These are phyloP conservation scores for Cnemophilus loriae DNA, from an alignment of 2,113 vertebrate genomes.

Conservation along the genomic window DNA sequence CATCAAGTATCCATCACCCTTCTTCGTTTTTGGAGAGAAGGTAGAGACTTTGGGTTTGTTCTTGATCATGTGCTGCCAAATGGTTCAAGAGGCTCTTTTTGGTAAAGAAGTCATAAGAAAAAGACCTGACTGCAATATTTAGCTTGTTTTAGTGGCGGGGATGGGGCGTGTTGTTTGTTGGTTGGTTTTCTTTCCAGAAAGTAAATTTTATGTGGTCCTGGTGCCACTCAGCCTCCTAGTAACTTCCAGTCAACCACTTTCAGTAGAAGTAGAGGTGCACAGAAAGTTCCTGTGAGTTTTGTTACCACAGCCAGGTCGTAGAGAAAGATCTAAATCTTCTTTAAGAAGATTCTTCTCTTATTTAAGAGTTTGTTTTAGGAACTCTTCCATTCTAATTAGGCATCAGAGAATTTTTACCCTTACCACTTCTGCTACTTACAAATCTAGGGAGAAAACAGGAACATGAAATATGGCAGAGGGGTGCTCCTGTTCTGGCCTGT, in stretches of 20 bases:
- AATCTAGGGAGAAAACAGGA: background rate
- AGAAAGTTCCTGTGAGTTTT: background rate
- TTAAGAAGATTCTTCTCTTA: no score
- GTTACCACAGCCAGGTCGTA: background rate
- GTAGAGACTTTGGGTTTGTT: conserved; percentile 58
- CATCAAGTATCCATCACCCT: conserved; percentile 87
- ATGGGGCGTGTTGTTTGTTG: background rate
- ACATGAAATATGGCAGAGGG: background rate
- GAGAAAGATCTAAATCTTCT: background rate
- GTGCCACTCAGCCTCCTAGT: background rate
- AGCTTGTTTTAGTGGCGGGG: background rate
- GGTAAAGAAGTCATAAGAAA: background rate
- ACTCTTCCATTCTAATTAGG: background rate
- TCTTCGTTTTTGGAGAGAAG: conserved; percentile 97
- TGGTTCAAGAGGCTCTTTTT: background rate
- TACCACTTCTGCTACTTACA: background rate
- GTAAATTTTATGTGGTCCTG: background rate
- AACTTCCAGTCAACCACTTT: background rate
- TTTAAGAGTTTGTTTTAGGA: background rate
- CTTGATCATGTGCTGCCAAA: background rate
- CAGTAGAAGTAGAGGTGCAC: background rate
- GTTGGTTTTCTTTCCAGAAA: background rate
- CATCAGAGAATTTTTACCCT: background rate
- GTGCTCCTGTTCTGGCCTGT: background rate
- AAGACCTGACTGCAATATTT: background rate